Evolutionary conservation across 1,140 invertebrate genomes (phyloP).

Genomic region (Drosophila gunungcola): DNA sequence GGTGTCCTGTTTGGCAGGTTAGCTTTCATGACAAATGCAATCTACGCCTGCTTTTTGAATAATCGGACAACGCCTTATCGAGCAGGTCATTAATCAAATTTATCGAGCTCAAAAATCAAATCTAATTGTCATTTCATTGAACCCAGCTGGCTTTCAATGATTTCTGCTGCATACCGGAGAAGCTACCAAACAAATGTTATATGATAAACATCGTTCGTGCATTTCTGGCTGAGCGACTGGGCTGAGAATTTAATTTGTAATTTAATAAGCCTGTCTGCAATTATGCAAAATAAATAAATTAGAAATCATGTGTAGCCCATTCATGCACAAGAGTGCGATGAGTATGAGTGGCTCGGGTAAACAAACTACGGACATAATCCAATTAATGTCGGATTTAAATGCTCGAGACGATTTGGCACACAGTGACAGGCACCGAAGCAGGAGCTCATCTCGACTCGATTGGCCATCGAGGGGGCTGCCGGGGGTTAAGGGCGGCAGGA

Average conservation of each 20-base stretch:
- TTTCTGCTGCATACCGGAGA: slow-evolving; percentile 23
- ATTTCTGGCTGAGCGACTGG: slow-evolving; percentile 1
- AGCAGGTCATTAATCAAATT: slow-evolving; percentile 7
- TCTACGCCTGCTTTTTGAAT: neutral
- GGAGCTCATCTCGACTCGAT: slow-evolving; percentile 22
- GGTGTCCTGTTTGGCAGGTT: neutral
- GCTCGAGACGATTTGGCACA: slow-evolving; percentile 65
- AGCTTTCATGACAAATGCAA: neutral
- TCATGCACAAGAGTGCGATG: slow-evolving; percentile 32
- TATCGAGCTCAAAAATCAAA: slow-evolving; percentile 16
- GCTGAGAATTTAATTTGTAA: slow-evolving; percentile 37
- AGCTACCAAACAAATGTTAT: slow-evolving; percentile 24
- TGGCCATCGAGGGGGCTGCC: slow-evolving; percentile 16
- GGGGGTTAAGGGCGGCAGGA: neutral
- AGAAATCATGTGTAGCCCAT: slow-evolving; percentile 18
- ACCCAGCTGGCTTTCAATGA: slow-evolving; percentile 15
- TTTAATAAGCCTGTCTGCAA: slow-evolving; percentile 62
- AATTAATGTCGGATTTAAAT: slow-evolving; percentile 79
- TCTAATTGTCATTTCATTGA: slow-evolving; percentile 36
- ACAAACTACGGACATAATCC: slow-evolving; percentile 71
- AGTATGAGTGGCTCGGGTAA: slow-evolving; percentile 36
- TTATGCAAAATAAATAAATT: slow-evolving; percentile 64
- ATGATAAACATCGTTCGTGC: slow-evolving; percentile 9
- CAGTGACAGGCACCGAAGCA: slow-evolving; percentile 14
- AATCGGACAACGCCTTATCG: neutral